Conservation (phyloP, 2,888 invertebrate species). For the Microctonus aethiopoides region DNA sequence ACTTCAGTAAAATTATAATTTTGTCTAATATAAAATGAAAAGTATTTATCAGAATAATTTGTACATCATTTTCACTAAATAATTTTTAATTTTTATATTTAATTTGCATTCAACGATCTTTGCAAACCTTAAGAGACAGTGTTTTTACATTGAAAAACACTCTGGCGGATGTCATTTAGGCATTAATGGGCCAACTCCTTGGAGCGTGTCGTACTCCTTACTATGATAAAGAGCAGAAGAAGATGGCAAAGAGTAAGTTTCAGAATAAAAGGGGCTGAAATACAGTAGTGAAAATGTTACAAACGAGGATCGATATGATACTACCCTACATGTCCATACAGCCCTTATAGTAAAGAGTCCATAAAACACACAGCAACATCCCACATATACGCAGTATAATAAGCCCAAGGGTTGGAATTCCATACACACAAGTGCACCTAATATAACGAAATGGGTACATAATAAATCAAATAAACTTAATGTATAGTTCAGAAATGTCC, state of each 20-base stretch:
- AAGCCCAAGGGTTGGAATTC: background rate
- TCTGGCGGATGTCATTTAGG: background rate
- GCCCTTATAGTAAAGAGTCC: background rate
- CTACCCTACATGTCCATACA: background rate
- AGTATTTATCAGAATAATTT: too few relatives aligned
- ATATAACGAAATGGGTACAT: background rate
- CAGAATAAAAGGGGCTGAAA: background rate
- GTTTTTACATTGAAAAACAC: background rate
- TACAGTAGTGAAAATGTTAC: background rate
- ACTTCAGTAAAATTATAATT: too few relatives aligned
- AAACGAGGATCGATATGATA: background rate
- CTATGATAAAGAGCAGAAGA: background rate
- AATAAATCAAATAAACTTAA: background rate
- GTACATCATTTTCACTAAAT: too few relatives aligned
- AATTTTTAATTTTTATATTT: too few relatives aligned
- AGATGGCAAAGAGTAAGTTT: background rate
- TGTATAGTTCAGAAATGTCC: background rate
- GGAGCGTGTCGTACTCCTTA: background rate
- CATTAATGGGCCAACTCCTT: background rate
- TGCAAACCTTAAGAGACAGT: background rate
- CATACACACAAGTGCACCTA: background rate
- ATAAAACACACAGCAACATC: background rate
- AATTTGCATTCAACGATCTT: background rate
- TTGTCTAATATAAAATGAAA: too few relatives aligned
- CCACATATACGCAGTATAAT: background rate